Evolutionary conservation across 1,140 invertebrate species (phyloP), one percentile per base, ranked within the genome.

Genomic region (roundworm (Caenorhabditis elegans)): DNA sequence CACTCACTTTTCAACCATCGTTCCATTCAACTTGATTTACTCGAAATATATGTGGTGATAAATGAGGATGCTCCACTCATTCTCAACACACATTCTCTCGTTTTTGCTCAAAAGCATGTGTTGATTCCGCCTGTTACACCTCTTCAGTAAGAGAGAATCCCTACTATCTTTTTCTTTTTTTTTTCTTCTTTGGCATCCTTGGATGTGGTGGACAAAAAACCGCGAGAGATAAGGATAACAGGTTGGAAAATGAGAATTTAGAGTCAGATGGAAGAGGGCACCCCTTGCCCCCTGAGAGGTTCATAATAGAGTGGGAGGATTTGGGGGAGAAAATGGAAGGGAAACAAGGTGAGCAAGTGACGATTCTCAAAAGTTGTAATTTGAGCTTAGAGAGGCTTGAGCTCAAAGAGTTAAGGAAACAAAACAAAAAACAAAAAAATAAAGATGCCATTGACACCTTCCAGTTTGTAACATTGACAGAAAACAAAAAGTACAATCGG

Each of bases 331-430:
- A 26, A 28, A 77, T 15, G 24, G 17, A 76, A 76, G 8, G 24
- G 26, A 48, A 46, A 46, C 4, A 10, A 22, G 19, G 46, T 15
- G 46, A 51, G 36, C 36, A 43, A 76, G 70, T 46, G 70, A 48
- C 26, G 36, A 28, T 46, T 15, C 6, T 77, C 22, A 19, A 26
- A 77, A 51, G 48, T 28, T 49, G 76, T 48, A 49, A 51, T 77
- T 77, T 48, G 48, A 77, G 76, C 48, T 49, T 77, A 77, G 76
- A 31, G 76, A 77, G 48, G n/a, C 48, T 49, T 77, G 76, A 77
- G 76, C 43, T 48, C 46, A 49, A 53, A 49, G 46, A 77, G 48
- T 77, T 51, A 77, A 49, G 76, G 48, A 17, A 77, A 77, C 48
- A 49, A 26, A 48, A 36, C 5, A 77, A 47, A 39, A 70, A 70